Evolutionary conservation across 2,113 vertebrate species (phyloP), one percentile per base, ranked within the genome.

Genomic region (Oceanodroma tethys): DNA sequence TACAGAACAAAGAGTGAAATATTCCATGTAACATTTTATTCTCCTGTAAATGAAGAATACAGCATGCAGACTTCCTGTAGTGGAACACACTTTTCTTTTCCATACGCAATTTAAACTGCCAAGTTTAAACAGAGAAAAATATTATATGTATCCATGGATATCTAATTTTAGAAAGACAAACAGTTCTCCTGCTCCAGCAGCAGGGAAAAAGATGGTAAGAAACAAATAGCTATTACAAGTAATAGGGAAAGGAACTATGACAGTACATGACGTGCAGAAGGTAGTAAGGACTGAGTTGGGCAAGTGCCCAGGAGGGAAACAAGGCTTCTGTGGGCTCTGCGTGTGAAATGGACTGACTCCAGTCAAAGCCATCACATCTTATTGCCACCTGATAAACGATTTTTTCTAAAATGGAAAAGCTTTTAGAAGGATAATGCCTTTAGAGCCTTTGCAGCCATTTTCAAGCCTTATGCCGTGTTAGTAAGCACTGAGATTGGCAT

Each of bases 81-180:
- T 25, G 40, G 82, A 95, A 74, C 21, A 6, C 10, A 48, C 18
- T 70, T 89, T 84, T 81, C 90, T 86, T 91, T 80, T 88, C 89
- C 94, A 78, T 47, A 42, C 5, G 6, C 30, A 86, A 88, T 88
- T 92, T 75, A 56, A 93, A 84, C 79, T 90, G 92, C 48, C 90
- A 96, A 90, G 88, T 88, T 95, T 90, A 78, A 94, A 92, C 48
- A 91, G 82, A 88, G 87, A 95, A 96, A 96, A 97, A 97, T 91
- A 96, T 93, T 66, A 2, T 16, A 92, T 56, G 93, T 93, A 87
- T 93, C 94, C 93, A 87, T 76, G 89, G 93, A 68, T 86, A 92
- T 80, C 88, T 83, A 95, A 95, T 78, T 79, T 89, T 81, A 95
- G 88, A 91, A 95, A 93, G 87, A 42, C 22, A 94, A 96, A 88